Conservation (phyloP, 2,888 invertebrate species). For the Portevinia maculata region DNA sequence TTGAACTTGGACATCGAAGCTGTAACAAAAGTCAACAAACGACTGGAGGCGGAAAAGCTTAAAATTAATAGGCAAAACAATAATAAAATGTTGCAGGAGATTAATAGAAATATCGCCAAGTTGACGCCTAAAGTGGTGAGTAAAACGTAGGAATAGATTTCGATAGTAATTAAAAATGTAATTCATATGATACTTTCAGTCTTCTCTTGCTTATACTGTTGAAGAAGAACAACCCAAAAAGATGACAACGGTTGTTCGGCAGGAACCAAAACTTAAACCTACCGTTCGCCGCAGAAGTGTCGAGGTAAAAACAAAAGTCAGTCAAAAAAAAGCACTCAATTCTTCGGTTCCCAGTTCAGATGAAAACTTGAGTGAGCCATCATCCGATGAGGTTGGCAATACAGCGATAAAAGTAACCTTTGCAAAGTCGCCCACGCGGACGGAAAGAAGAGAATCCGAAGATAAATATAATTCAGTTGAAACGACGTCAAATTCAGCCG, state of each 20-base stretch:
- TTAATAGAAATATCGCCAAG: conserved; percentile 86
- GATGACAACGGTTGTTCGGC: neutral
- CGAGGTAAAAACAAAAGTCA: conserved; percentile 66
- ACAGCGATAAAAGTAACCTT: conserved; percentile 9
- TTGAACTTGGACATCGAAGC: conserved; percentile 87
- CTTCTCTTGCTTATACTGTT: neutral
- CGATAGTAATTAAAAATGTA: neutral
- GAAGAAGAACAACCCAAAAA: conserved; percentile 27
- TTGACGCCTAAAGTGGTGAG: conserved; percentile 80
- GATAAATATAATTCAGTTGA: conserved; percentile 23
- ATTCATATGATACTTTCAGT: conserved; percentile 4
- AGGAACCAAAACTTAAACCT: conserved; percentile 39
- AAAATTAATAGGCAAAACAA: conserved; percentile 85
- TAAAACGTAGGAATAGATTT: neutral
- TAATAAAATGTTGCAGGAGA: conserved; percentile 89
- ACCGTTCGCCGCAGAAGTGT: conserved; percentile 43
- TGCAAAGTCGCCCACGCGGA: conserved; percentile 15
- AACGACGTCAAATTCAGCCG: neutral
- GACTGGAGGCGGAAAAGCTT: conserved; percentile 85
- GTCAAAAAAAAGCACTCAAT: conserved; percentile 41
- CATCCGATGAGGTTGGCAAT: conserved; percentile 18
- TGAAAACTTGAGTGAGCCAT: conserved; percentile 13
- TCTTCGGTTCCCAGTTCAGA: conserved; percentile 18
- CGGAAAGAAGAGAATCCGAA: conserved; percentile 1
- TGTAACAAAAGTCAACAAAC: conserved; percentile 87